Evolutionary conservation across 2,797 vertebrate species (phyloP), one percentile per base, ranked within the genome.

Genomic region (Scleropages formosus): DNA sequence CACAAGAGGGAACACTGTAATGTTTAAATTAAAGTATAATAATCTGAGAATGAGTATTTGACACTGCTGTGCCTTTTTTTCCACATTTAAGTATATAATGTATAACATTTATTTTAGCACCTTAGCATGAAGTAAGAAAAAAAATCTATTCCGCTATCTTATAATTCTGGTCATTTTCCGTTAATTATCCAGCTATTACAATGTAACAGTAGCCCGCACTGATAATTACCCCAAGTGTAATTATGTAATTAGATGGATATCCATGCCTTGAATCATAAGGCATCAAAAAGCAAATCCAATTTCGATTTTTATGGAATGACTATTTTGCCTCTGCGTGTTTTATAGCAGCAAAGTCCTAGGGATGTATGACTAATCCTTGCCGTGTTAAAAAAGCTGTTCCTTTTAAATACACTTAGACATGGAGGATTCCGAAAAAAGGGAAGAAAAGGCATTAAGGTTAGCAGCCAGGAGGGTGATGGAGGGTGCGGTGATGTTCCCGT

Each of bases 101-200:
- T 2, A 56, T 1, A 58, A 58, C 4, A 8, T 71, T 56, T 44
- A 46, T 71, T 56, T 56, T 58, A n/a, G 39, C 16, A 11, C 31
- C 20, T 18, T 66, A 16, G 27, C 53, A 8, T 27, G 51, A 11
- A 26, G 53, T 7, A 24, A 68, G 26, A 39, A 68, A 24, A 60
- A 26, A 68, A 53, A 26, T 74, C 39, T 22, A n/a, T 20, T 60
- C 26, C 70, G 26, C 27, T 9, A 31, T 22, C 39, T 51, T 31
- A 59, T 83, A 83, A 76, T 83, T 84, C 80, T 80, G 80, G 86
- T 88, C 87, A 88, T 89, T 89, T 87, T 82, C 81, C 85, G 84
- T 89, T 91, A 92, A 93, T 93, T 91, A 92, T 89, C 88, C 85
- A 89, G 87, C 89, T 92, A 92, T 93, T 93, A 91, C 90, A 90